Conservation (phyloP, 2,888 invertebrate genomes). For the Parnassius glacialis region DNA sequence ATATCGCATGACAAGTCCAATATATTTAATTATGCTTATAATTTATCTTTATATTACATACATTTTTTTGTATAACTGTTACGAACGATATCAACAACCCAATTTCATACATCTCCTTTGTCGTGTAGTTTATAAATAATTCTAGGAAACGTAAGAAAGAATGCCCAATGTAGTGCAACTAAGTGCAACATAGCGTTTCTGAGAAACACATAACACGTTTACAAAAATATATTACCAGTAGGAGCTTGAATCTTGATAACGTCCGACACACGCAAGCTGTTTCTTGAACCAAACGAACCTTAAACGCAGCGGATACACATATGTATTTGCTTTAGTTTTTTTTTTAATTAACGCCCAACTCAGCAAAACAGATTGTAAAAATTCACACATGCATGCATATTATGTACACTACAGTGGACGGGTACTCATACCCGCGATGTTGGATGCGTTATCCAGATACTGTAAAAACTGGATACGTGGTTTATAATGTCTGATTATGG, state of each 20-base stretch:
- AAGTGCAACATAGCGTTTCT: too few relatives aligned
- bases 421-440: not conserved
- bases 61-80: too few relatives aligned
- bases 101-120: too few relatives aligned
- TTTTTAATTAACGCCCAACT: constrained; percentile 8
- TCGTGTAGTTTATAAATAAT: too few relatives aligned
- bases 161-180: too few relatives aligned
- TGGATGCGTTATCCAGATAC: not conserved
- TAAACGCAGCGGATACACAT: not conserved
- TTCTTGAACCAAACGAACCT: not conserved
- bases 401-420: constrained; percentile 3
- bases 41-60: too few relatives aligned
- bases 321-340: not conserved
- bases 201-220: not conserved
- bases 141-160: too few relatives aligned
- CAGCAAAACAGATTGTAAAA: constrained; percentile 2
- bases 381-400: not conserved
- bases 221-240: not conserved
- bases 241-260: constrained; percentile 9
- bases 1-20: too few relatives aligned
- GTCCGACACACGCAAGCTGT: not conserved
- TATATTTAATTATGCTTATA: too few relatives aligned
- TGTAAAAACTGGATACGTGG: too few relatives aligned
- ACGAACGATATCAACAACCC: too few relatives aligned
- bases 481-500: too few relatives aligned